Evolutionary conservation across 2,888 invertebrate genomes (phyloP), one percentile per base, ranked within the genome.

Genomic region (Drosophila aldrichi): DNA sequence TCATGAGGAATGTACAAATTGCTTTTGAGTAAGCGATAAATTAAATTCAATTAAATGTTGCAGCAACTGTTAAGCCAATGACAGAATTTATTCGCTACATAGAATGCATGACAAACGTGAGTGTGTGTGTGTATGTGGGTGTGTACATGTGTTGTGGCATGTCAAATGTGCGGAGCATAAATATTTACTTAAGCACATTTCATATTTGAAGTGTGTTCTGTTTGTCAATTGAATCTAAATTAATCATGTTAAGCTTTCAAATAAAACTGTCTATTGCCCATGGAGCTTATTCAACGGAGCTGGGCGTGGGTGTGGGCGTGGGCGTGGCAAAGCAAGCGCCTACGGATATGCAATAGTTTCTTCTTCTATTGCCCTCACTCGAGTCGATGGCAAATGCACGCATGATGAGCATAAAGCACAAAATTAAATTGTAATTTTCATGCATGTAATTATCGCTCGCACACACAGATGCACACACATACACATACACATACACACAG

Each of bases 211-310:
- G 77, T 52, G 49, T 43, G 59, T 41, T 20, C 38, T 67, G 72
- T 70, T 76, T 83, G 74, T 59, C 77, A 82, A 86, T 86, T 80
- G 81, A 88, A 80, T 80, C 52, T 58, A 71, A 74, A 80, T 88
- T 73, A 77, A 77, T 82, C 70, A 68, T 66, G 69, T 73, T 75
- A 44, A 32, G 54, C 48, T 52, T 60, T 56, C 63, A 76, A 81
- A 86, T 76, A 70, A 68, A 70, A 69, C 59, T 64, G 58, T 51
- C 41, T 59, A 18, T 60, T 46, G 51, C 71, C 58, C 49, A 18
- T 48, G 29, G 18, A 29, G 48, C 48, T 18, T 29, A 48, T 14
- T 14, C 34, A 41, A 29, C 8, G 16, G 43, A 29, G 14, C n/a
- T n/a, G n/a, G n/a, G 18, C 9, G 4, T 0, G 40, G 3, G n/a